Percentiles rank a stretch among this genome's conserved stretches.
phyloP scores from a whole-genome alignment of 1,140 invertebrate species.

The Pygmarrhopalites habei region DNA sequence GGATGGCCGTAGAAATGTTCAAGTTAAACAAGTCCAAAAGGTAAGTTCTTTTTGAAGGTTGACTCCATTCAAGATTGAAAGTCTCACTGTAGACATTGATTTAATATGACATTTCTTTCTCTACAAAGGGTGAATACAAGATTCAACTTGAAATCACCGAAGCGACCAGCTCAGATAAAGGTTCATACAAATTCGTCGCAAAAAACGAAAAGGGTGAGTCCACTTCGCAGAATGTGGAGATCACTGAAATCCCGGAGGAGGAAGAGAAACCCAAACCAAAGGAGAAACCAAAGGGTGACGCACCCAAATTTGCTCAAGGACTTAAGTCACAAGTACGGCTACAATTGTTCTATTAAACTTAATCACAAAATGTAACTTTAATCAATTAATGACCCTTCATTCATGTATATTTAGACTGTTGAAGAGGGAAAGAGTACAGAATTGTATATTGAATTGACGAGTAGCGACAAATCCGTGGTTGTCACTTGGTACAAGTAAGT shows the following conservation, averaged over 20 bases:
- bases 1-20: slow-evolving; percentile 62
- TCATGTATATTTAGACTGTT: slow-evolving; percentile 54
- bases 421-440: slow-evolving; percentile 70
- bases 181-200: slow-evolving; percentile 80
- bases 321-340: slow-evolving; percentile 66
- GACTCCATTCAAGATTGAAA: background rate
- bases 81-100: background rate
- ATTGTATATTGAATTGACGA: slow-evolving; percentile 63
- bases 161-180: slow-evolving; percentile 68
- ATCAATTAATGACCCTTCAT: slow-evolving; percentile 17
- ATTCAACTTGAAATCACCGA: slow-evolving; percentile 80
- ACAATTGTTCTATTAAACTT: no score
- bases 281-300: slow-evolving; percentile 44
- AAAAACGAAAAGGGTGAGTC: slow-evolving; percentile 91
- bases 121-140: slow-evolving; percentile 67
- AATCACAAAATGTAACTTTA: background rate
- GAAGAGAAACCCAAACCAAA: slow-evolving; percentile 57
- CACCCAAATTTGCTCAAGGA: slow-evolving; percentile 56
- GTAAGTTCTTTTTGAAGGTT: no score
- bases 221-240: slow-evolving; percentile 77
- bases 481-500: slow-evolving; percentile 75
- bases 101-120: background rate
- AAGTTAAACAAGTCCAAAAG: slow-evolving; percentile 69
- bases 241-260: slow-evolving; percentile 70
- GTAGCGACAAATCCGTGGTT: slow-evolving; percentile 65